Percentiles rank a stretch among this genome's conserved stretches.
Conservation (phyloP, 2,113 vertebrate genomes). For the Vulpes ferrilata region DNA sequence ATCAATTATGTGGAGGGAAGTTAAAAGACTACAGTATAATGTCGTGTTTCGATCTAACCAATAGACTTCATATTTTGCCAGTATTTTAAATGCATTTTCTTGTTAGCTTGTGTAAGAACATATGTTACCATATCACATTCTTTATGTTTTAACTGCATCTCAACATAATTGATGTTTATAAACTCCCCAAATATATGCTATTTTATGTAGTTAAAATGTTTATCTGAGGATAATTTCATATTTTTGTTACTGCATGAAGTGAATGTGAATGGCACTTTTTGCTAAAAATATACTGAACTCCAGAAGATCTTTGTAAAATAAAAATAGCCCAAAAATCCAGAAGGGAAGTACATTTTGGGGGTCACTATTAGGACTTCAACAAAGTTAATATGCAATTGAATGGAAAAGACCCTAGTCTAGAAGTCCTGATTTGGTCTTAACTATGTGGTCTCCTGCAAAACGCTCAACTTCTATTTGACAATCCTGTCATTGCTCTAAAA, state of each 20-base stretch:
- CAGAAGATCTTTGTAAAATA: neutral
- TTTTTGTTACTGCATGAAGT: neutral
- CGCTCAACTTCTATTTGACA: neutral
- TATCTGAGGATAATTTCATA: neutral
- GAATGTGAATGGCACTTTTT: neutral
- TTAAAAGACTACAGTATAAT: neutral
- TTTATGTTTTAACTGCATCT: neutral
- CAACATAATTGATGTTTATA: neutral
- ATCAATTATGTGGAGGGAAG: neutral
- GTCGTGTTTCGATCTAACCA: neutral
- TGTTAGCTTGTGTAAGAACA: neutral
- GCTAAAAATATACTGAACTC: neutral
- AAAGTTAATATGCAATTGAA: neutral
- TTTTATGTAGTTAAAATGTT: neutral
- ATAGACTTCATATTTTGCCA: neutral
- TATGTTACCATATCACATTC: neutral
- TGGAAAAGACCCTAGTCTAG: neutral
- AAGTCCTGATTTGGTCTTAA: neutral
- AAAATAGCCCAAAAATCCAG: neutral
- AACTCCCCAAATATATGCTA: neutral
- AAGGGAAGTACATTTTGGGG: neutral
- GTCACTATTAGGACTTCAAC: neutral
- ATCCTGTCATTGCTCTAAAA: neutral
- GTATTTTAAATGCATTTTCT: neutral
- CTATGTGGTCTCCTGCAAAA: neutral